Base-by-base conservation (phyloP, 2,797 vertebrate species). In the Cryptoblepharus egeriae region DNA sequence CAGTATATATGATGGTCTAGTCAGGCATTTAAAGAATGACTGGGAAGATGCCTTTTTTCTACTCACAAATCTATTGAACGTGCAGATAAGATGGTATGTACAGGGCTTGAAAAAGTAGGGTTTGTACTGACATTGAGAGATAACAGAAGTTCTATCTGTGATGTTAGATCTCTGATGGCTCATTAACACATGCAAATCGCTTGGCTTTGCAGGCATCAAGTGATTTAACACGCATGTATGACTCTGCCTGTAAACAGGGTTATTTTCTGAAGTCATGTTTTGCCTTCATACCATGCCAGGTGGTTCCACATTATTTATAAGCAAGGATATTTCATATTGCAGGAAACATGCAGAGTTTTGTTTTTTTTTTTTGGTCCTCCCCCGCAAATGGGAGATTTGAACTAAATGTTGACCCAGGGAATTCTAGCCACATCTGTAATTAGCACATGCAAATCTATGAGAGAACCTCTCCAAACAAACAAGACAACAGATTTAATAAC, bases 401-500 rank as follows among this genome's bases (percentile, higher is more conserved):
- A 63, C 32, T 71, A 26, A 20, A 37, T 70, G 60, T 77, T 63
- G 32, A 77, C 68, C 64, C 60, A 77, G 75, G 42, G 75, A 83
- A 77, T 83, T 83, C 75, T 71, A 61, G 11, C 28, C 30, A 75
- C 75, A 77, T 57, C 65, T 71, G 30, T 70, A 82, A 79, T 77
- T 82, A 83, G 68, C 57, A 13, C 67, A 77, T 82, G 42, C 75
- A 71, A 71, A 64, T 77, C 68, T 65, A 67, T 65, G 75, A 63
- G 52, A 77, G 52, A 73, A 73, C 39, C 6, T 64, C 37, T 73
- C 32, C 68, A 78, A 78, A 70, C 74, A 82, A 82, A 45, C 82
- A 73, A 60, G 49, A 65, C 49, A 83, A 73, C 60, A 83, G 55
- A 82, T 78, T 65, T 83, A 78, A 73, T 78, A 67, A 78, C 49